phyloP scores from a whole-genome alignment of 2,888 invertebrate genomes.

The Acleris sparsana region DNA sequence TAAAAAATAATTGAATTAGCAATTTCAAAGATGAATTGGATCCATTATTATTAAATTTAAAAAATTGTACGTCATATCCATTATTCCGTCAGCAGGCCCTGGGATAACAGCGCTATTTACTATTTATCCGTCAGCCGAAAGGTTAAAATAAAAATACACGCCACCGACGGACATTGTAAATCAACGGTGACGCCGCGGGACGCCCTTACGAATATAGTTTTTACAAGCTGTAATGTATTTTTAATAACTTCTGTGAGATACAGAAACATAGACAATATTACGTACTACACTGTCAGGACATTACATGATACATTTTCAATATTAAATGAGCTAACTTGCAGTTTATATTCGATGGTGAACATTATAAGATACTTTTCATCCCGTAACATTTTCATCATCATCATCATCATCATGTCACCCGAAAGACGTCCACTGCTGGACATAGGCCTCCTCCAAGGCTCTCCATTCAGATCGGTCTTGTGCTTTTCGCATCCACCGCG shows the following conservation, averaged over 20 bases:
- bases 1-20: neutral
- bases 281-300: too few relatives aligned
- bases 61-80: slow-evolving; percentile 11
- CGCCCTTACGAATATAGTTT: slow-evolving; percentile 25
- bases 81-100: slow-evolving; percentile 28
- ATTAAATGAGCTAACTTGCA: too few relatives aligned
- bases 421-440: too few relatives aligned
- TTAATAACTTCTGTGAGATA: neutral
- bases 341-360: too few relatives aligned
- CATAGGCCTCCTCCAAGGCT: too few relatives aligned
- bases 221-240: slow-evolving; percentile 9
- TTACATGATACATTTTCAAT: too few relatives aligned
- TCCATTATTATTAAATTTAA: slow-evolving; percentile 24
- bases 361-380: too few relatives aligned
- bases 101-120: slow-evolving; percentile 28
- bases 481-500: too few relatives aligned
- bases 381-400: too few relatives aligned
- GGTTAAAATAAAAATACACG: slow-evolving; percentile 39
- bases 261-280: too few relatives aligned
- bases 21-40: neutral
- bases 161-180: slow-evolving; percentile 47
- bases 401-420: too few relatives aligned
- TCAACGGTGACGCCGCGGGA: slow-evolving; percentile 40
- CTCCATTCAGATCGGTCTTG: too few relatives aligned
- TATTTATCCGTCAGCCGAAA: slow-evolving; percentile 33